Evolutionary conservation across 2,888 invertebrate species (phyloP), one percentile per base, ranked within the genome.

Genomic region (Harpalus rufipes): DNA sequence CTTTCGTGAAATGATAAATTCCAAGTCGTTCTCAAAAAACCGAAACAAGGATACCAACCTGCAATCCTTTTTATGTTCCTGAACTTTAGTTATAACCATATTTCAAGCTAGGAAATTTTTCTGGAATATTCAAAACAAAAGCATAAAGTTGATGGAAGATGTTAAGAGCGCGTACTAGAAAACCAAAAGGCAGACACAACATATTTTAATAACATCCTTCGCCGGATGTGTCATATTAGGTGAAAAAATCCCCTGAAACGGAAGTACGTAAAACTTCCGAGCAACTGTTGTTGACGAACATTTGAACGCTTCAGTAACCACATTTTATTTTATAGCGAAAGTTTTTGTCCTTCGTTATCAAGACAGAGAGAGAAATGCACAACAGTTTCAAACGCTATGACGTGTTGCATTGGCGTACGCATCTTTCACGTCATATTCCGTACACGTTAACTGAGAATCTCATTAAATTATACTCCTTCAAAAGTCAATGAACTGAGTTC

Each of bases 291-390:
- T 88, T 89, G 89, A 89, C 89, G 89, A 89, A 89, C 87, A 87
- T 89, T 89, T 89, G 89, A 89, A 89, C 89, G 89, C 89, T 88
- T 88, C 89, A 89, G 87, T 88, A 88, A 89, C 89, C 89, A 87
- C 89, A 87, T 88, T 89, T 88, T 88, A 88, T 89, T 89, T 89
- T 88, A 89, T 88, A 87, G 87, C 87, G 86, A 87, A 89, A 88
- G 87, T 88, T 89, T 88, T 88, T 88, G 87, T 84, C 78, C 78
- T 78, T 78, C 58, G 78, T 58, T 78, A 58, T 58, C 56, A 58
- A 32, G 78, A 78, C 78, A 78, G 58, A 78, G 78, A 78, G 56
- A 58, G 78, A 78, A 78, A 78, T 25, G 25, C 56, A 78, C 72
- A 74, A 74, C 72, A 74, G 72, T 74, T 74, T 74, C 44, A 18